Evolutionary conservation across 92 coral and sea anemone genomes (phyloP).

Genomic region (Porites cylindrica): DNA sequence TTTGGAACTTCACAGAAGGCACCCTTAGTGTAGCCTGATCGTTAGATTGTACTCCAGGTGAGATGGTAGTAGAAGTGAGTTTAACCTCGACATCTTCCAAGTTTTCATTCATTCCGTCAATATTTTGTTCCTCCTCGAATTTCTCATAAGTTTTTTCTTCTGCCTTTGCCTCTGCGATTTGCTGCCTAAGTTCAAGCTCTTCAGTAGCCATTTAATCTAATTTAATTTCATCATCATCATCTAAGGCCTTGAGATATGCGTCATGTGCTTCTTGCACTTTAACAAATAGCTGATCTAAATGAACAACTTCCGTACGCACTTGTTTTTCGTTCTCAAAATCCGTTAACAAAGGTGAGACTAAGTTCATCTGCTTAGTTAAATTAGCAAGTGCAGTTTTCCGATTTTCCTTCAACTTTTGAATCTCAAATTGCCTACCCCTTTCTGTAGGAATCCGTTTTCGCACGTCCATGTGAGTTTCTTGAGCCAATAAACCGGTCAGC

Average conservation of each 20-base stretch:
- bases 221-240: constrained; percentile 23
- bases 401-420: constrained; percentile 46
- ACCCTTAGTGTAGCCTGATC: not conserved
- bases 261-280: constrained; percentile 42
- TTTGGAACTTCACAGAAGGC: not conserved
- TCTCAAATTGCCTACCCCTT: constrained; percentile 51
- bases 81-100: constrained; percentile 9
- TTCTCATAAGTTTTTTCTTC: constrained; percentile 74
- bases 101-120: constrained; percentile 26
- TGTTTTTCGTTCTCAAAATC: constrained; percentile 40
- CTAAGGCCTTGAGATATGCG: not conserved
- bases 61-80: constrained; percentile 11
- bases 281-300: constrained; percentile 46
- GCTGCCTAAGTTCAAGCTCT: constrained; percentile 56
- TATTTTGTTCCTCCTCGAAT: constrained; percentile 37
- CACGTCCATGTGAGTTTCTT: constrained; percentile 28
- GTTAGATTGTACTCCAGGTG: not conserved
- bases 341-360: constrained; percentile 47
- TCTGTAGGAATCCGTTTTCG: constrained; percentile 28
- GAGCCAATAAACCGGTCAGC: constrained; percentile 25
- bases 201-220: constrained; percentile 43
- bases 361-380: constrained; percentile 47
- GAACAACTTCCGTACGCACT: constrained; percentile 46
- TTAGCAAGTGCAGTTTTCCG: constrained; percentile 52
- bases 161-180: constrained; percentile 69